Evolutionary conservation across 2,113 vertebrate species (phyloP).

Genomic region (Indicator maculatus): DNA sequence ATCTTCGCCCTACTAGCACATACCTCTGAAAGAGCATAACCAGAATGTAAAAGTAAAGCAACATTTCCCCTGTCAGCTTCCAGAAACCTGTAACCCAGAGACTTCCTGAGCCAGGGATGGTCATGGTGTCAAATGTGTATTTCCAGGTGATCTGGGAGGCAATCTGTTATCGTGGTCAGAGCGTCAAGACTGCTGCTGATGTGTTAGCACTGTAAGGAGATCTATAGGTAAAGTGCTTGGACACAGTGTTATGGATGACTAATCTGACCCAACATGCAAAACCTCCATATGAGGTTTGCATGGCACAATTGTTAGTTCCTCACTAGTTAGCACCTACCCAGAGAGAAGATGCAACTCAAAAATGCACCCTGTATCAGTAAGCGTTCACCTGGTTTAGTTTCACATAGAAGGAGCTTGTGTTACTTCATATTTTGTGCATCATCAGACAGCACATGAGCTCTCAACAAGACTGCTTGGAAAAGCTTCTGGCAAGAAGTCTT

Average conservation of each 20-base stretch:
- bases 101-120: neutral
- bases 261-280: neutral
- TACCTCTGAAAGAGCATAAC: neutral
- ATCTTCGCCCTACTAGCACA: neutral
- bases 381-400: neutral
- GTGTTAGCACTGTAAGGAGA: neutral
- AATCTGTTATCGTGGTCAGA: neutral
- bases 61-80: neutral
- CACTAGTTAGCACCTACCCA: neutral
- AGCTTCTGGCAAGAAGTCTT: neutral
- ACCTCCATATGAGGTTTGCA: neutral
- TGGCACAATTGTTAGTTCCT: neutral
- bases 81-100: neutral
- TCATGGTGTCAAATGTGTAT: neutral
- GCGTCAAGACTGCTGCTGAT: neutral
- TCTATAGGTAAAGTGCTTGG: neutral
- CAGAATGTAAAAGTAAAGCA: neutral
- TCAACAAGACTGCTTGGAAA: neutral
- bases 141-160: neutral
- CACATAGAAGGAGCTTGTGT: neutral
- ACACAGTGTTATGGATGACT: neutral
- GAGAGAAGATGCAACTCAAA: neutral
- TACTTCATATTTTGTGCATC: neutral
- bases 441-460: neutral
- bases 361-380: fast-evolving